These are phyloP conservation scores for Numida meleagris DNA, from an alignment of 2,113 vertebrate genomes.

Conservation along the genomic window DNA sequence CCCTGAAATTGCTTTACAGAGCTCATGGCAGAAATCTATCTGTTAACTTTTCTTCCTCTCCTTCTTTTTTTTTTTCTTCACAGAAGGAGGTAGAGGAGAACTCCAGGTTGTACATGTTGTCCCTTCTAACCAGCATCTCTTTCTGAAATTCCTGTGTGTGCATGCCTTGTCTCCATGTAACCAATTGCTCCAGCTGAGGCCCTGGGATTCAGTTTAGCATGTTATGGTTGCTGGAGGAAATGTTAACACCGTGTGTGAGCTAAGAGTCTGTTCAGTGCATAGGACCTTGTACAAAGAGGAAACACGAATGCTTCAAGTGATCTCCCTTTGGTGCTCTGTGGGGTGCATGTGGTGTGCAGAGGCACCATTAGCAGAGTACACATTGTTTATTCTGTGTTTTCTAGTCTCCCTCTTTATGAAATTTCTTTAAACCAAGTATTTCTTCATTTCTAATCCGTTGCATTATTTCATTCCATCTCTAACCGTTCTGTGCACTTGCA, in stretches of 20 bases:
- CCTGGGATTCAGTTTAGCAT: conserved; percentile 32
- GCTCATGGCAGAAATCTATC: conserved; percentile 16
- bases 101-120: conserved; percentile 86
- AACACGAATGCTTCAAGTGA: background rate
- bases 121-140: conserved; percentile 49
- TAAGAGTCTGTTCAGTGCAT: conserved; percentile 69
- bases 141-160: conserved; percentile 40
- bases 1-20: background rate
- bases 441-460: background rate
- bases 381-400: background rate
- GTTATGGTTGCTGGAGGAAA: conserved; percentile 41
- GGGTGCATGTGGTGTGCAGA: background rate
- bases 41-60: conserved; percentile 72
- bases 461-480: background rate
- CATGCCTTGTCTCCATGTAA: conserved; percentile 18
- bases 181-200: background rate
- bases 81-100: conserved; percentile 89
- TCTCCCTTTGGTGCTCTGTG: background rate
- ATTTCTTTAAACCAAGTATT: background rate
- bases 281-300: background rate
- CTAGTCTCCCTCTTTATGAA: background rate
- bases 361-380: background rate
- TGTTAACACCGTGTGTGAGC: background rate
- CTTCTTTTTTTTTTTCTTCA: conserved; percentile 74
- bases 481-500: background rate